Conservation (phyloP, 1,140 invertebrate species). For the Halictus rubicundus region DNA sequence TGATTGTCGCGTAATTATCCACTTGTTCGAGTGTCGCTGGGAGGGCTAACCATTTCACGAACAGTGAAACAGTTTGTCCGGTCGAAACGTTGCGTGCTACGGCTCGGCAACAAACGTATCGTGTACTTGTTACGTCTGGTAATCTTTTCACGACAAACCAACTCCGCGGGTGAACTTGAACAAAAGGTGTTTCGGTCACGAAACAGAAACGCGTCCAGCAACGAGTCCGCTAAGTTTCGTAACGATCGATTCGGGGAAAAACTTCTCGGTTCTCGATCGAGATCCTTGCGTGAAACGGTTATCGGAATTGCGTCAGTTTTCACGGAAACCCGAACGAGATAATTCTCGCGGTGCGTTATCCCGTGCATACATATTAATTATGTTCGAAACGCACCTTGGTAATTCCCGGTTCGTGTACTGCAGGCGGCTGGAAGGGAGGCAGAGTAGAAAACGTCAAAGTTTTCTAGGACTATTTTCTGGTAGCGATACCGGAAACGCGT, state of each 20-base stretch:
- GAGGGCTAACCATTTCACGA: neutral
- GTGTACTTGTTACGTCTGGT: neutral
- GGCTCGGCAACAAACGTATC: neutral
- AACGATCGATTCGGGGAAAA: neutral
- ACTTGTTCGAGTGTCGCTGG: neutral
- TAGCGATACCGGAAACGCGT: too few relatives aligned
- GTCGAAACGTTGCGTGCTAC: neutral
- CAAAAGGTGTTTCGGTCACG: neutral
- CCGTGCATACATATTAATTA: too few relatives aligned
- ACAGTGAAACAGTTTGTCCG: constrained; percentile 11
- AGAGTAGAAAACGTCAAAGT: too few relatives aligned
- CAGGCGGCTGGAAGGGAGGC: too few relatives aligned
- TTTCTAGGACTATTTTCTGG: too few relatives aligned
- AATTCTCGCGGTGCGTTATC: too few relatives aligned
- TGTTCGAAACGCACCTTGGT: constrained; percentile 1
- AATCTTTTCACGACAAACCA: neutral
- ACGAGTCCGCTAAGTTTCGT: neutral
- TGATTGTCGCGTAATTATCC: neutral
- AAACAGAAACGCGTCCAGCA: neutral
- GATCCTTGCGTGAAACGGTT: neutral
- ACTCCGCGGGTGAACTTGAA: neutral
- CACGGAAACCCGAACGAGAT: too few relatives aligned
- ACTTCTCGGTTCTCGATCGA: neutral
- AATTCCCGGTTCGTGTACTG: neutral
- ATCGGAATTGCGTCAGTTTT: constrained; percentile 3